Conservation (phyloP, 2,888 invertebrate genomes). For the Ichneumoninae sp. region DNA sequence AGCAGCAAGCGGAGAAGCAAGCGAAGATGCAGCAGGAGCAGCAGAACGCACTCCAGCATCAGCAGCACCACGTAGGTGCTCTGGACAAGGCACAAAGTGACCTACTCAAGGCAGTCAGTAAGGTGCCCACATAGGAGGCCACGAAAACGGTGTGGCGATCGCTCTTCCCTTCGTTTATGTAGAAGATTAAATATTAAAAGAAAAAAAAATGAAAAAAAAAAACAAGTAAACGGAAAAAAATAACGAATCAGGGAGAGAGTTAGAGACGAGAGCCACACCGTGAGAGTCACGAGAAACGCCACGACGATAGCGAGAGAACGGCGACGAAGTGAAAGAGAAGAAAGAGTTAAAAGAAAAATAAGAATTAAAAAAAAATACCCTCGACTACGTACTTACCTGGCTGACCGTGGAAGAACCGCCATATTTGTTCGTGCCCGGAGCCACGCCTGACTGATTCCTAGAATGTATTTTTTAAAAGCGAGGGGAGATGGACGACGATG, state of each 20-base stretch:
- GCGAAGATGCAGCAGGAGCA: conserved; percentile 91
- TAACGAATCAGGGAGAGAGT: conserved; percentile 14
- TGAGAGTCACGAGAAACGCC: conserved; percentile 61
- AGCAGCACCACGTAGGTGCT: conserved; percentile 90
- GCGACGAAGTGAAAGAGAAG: conserved; percentile 46
- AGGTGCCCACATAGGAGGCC: conserved; percentile 90
- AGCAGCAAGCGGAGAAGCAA: conserved; percentile 95
- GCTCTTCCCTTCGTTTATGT: conserved; percentile 65
- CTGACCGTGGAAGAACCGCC: conserved; percentile 71
- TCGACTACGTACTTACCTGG: conserved; percentile 83
- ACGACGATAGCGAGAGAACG: conserved; percentile 53
- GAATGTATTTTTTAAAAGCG: conserved; percentile 79
- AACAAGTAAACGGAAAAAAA: background rate
- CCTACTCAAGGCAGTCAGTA: conserved; percentile 91
- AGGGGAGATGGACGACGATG: conserved; percentile 48
- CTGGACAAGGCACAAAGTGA: conserved; percentile 91
- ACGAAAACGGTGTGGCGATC: conserved; percentile 68
- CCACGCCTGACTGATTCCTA: conserved; percentile 82
- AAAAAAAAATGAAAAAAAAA: conserved; percentile 8
- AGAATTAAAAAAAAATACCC: conserved; percentile 71
- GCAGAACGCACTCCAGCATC: conserved; percentile 89
- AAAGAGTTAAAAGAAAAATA: conserved; percentile 41
- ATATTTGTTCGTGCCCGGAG: conserved; percentile 65
- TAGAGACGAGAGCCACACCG: conserved; percentile 58
- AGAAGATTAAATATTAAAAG: conserved; percentile 59